A percentile compares a stretch with the other conserved stretches of the same genome.
These are phyloP conservation scores for Taenioides sp. DNA, from an alignment of 2,797 vertebrate genomes.

Conservation along the genomic window DNA sequence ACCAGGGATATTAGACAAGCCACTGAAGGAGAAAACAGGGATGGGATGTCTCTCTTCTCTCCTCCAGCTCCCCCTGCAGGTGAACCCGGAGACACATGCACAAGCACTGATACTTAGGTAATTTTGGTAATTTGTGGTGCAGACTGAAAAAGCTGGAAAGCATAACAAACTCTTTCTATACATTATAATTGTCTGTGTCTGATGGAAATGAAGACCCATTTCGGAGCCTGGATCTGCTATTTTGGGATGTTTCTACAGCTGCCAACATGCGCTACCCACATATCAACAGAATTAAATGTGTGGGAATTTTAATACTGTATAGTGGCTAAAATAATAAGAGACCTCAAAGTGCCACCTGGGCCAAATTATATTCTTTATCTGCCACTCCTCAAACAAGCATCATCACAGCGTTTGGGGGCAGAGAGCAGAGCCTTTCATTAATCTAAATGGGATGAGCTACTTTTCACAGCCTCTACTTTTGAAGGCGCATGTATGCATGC, in stretches of 20 bases:
- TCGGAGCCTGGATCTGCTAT: conserved; percentile 39
- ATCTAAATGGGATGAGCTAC: conserved; percentile 65
- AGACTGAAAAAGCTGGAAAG: conserved; percentile 20
- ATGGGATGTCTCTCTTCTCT: conserved; percentile 68
- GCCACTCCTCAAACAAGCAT: conserved; percentile 66
- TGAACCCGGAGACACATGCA: conserved; percentile 53
- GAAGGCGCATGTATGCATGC: conserved; percentile 37
- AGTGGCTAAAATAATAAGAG: conserved; percentile 61
- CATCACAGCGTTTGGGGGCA: conserved; percentile 58
- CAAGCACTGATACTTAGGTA: conserved; percentile 13
- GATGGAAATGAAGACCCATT: background rate
- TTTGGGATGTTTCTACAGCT: conserved; percentile 43
- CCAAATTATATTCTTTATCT: conserved; percentile 70
- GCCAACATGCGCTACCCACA: conserved; percentile 49
- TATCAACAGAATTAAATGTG: conserved; percentile 60
- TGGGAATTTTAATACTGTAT: conserved; percentile 59
- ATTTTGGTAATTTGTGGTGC: conserved; percentile 22
- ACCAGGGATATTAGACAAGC: conserved; percentile 66
- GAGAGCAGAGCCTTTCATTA: conserved; percentile 62
- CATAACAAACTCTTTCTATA: conserved; percentile 12
- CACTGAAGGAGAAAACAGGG: conserved; percentile 73
- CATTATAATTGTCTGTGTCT: conserved; percentile 32
- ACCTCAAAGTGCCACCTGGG: conserved; percentile 53
- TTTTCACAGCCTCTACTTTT: conserved; percentile 46
- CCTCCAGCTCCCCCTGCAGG: conserved; percentile 85